A percentile compares a stretch with the other conserved stretches of the same genome.
Conservation (phyloP, 2,113 vertebrate species). For the Hippoglossus stenolepis region DNA sequence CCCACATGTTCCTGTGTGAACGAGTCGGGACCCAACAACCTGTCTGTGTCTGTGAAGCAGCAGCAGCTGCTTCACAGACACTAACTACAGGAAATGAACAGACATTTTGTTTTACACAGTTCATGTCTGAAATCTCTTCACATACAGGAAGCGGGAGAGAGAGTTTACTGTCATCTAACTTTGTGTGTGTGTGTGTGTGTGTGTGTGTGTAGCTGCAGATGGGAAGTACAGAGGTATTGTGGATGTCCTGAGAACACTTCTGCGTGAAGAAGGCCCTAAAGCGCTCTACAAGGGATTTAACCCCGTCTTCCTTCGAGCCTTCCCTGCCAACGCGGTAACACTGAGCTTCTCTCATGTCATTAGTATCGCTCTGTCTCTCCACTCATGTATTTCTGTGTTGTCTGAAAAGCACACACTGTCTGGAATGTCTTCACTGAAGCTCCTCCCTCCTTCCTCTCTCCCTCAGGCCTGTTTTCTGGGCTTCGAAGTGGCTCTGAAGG, state of each 20-base stretch:
- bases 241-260: slow-evolving; percentile 77
- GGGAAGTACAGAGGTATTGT: slow-evolving; percentile 76
- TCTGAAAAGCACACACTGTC: too few species aligned
- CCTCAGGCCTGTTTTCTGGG: slow-evolving; percentile 85
- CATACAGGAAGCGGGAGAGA: not conserved
- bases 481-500: slow-evolving; percentile 81
- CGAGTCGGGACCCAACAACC: too few species aligned
- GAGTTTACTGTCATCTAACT: not conserved
- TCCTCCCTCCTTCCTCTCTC: slow-evolving; percentile 2
- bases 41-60: too few species aligned
- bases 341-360: not conserved
- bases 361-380: not conserved
- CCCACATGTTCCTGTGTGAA: too few species aligned
- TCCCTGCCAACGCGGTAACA: slow-evolving; percentile 84
- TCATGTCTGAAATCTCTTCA: too few species aligned
- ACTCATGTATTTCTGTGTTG: too few species aligned
- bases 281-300: slow-evolving; percentile 83
- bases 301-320: slow-evolving; percentile 83
- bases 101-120: too few species aligned
- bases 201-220: slow-evolving; percentile 74
- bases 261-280: slow-evolving; percentile 78
- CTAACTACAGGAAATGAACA: too few species aligned
- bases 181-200: slow-evolving; percentile 2
- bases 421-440: not conserved
- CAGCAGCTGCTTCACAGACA: too few species aligned